Evolutionary conservation across 2,888 invertebrate species (phyloP), one percentile per base, ranked within the genome.

Genomic region (Nysson spinosus): DNA sequence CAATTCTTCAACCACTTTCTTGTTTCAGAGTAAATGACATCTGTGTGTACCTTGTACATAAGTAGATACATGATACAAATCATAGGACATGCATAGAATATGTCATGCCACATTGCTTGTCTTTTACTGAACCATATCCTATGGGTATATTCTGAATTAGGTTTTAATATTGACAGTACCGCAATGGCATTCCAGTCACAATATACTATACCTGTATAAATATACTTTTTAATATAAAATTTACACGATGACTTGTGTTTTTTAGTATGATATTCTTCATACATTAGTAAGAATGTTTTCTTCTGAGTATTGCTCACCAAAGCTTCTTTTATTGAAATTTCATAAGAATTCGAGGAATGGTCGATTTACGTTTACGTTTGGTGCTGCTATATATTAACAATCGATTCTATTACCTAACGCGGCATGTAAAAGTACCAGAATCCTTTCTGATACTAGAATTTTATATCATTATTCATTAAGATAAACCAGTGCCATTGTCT

Each of bases 141-240:
- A 57, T 30, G 40, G 62, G 37, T 55, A 64, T 52, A 61, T 40
- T 43, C 14, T 30, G 26, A 58, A 17, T 67, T 69, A 67, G 56
- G 58, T 67, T 67, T 67, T 69, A 60, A 54, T 65, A 65, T 61
- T 54, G 44, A 71, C 49, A 61, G 70, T 69, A 71, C 69, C 51
- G 30, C 43, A 56, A 65, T 57, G 65, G 69, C 69, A 71, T 69
- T 70, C 64, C 64, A 61, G 60, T 70, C 69, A 55, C 43, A 30
- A 17, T 57, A 60, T 69, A 54, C 54, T 26, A 68, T 58, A 66
- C 42, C n/a, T 63, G 56, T 66, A 66, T 64, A 64, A 44, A 44
- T 44, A 30, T 30, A 44, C 37, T 39, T 39, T 39, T 50, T 65
- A 65, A 65, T 65, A 55, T 52, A 57, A 57, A 64, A 52, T 24